These are phyloP conservation scores for Phalanger gymnotis DNA, from an alignment of 2,797 vertebrate species.

Conservation along the genomic window DNA sequence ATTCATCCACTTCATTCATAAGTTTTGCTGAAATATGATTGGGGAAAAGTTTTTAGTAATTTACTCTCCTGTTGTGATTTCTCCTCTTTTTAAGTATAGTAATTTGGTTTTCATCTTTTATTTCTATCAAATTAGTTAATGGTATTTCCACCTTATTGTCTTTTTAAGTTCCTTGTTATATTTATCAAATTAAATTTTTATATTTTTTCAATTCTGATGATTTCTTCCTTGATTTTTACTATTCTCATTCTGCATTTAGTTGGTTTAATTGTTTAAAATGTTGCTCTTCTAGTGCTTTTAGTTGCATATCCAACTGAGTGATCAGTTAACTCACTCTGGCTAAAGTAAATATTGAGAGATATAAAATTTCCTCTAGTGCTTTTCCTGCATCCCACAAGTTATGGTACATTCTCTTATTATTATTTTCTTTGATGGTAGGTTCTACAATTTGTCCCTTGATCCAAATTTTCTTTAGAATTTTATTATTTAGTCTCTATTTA, in stretches of 20 bases:
- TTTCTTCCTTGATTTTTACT: neutral
- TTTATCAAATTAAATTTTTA: neutral
- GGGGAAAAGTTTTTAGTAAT: neutral
- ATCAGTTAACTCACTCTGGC: neutral
- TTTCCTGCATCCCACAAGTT: neutral
- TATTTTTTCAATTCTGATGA: neutral
- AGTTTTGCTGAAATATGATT: neutral
- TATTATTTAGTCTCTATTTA: neutral
- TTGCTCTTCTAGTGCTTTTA: neutral
- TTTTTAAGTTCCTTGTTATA: neutral
- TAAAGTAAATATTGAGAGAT: too few species aligned
- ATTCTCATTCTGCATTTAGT: neutral
- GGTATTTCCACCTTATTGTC: neutral
- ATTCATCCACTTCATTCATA: neutral
- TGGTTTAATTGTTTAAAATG: neutral
- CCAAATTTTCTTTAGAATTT: neutral
- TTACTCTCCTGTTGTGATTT: neutral
- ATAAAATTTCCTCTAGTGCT: too few species aligned
- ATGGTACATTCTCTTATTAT: neutral
- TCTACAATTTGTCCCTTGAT: neutral
- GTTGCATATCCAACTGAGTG: neutral
- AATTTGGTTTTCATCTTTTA: neutral
- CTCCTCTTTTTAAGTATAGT: neutral
- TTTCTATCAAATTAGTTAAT: neutral
- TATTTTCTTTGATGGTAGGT: neutral